Evolutionary conservation across 2,888 invertebrate species (phyloP), one percentile per base, ranked within the genome.

Genomic region (Mactromeris polynyma): DNA sequence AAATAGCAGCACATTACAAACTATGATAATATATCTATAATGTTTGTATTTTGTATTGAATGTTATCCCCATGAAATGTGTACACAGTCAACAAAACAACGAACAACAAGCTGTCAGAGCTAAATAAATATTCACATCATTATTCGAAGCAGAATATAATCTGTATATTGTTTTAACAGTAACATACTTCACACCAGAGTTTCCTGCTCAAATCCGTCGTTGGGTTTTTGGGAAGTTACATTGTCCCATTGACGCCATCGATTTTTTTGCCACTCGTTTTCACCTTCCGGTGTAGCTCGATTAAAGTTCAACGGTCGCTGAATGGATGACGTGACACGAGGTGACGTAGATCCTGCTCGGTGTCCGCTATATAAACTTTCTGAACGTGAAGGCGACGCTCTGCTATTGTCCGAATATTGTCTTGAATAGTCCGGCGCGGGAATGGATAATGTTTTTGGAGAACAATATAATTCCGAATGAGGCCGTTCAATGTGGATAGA

Each of bases 171-270:
- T 26, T 73, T 73, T 17, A 33, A 73, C 36, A 33, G 0, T 64
- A 33, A 17, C 36, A 11, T 33, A 33, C 14, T 64, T 83, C 79
- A 96, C 86, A 96, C 96, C n/a, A 96, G 94, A 7, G 96, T 96
- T 87, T 96, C 96, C 89, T 96, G 96, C 83, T 96, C 96, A 83
- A 93, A 94, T 11, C 93, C 87, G 33, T 95, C 95, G 1, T 91
- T 92, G 14, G 92, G 89, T 81, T 93, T 94, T 73, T 95, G 94
- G 38, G 94, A 91, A 7, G 96, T 94, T 84, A 96, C 90, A 81
- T 92, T 88, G 73, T 95, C 95, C 96, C 96, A 96, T 64, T 95
- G 95, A 82, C 94, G 93, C 96, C 96, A 96, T 46, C 95, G 90
- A 87, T 96, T 95, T 82, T 93, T 89, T 85, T 96, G 95, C 96